phyloP scores from a whole-genome alignment of 2,888 invertebrate species.

The Taphrorychus bicolor region DNA sequence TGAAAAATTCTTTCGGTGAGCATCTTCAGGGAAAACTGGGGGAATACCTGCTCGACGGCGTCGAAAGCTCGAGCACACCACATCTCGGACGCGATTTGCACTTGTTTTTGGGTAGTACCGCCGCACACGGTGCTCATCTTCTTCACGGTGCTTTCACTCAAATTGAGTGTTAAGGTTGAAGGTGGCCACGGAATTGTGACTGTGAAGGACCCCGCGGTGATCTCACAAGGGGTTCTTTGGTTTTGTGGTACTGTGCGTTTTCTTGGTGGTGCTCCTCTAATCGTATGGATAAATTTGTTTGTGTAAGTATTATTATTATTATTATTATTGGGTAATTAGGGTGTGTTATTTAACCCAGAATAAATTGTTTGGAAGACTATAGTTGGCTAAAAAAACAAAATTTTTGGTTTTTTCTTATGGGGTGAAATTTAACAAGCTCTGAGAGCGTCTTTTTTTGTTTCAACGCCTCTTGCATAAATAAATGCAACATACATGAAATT shows the following conservation, averaged over 20 bases:
- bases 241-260: neutral
- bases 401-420: no score
- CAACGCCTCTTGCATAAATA: no score
- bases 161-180: neutral
- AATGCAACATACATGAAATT: no score
- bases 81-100: no score
- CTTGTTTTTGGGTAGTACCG: constrained; percentile 6
- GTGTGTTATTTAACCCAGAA: no score
- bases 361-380: no score
- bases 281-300: constrained; percentile 1
- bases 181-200: neutral
- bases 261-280: neutral
- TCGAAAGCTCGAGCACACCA: neutral
- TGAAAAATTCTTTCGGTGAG: no score
- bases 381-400: no score
- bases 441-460: no score
- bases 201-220: neutral
- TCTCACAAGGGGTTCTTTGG: neutral
- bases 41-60: neutral
- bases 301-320: no score
- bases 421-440: no score
- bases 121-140: constrained; percentile 1
- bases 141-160: neutral
- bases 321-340: no score
- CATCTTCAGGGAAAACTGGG: neutral